These are phyloP conservation scores for Parapsyche elsis DNA, from an alignment of 1,140 invertebrate species.

Conservation along the genomic window DNA sequence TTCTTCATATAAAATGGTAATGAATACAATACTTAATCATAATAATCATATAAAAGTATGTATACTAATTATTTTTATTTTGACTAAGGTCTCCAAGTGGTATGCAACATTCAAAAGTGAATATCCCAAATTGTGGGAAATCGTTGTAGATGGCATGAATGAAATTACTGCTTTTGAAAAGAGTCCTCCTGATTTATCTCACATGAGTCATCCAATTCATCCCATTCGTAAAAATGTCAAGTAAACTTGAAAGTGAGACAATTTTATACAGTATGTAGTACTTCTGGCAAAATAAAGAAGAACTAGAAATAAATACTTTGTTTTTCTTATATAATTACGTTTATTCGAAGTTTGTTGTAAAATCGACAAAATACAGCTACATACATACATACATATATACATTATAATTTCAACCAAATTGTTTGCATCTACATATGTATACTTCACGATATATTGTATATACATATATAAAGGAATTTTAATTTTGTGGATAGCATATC, in stretches of 20 bases:
- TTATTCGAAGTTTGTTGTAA: too few relatives aligned
- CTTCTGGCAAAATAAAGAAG: too few relatives aligned
- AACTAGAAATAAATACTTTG: too few relatives aligned
- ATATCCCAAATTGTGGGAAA: slow-evolving; percentile 76
- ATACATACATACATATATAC: too few relatives aligned
- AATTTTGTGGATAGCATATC: too few relatives aligned
- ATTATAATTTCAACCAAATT: too few relatives aligned
- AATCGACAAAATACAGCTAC: too few relatives aligned
- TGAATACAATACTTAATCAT: slow-evolving; percentile 7
- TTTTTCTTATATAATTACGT: too few relatives aligned
- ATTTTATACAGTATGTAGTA: background rate
- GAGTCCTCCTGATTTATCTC: slow-evolving; percentile 75
- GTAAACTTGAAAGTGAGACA: slow-evolving; percentile 22
- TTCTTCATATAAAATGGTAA: slow-evolving; percentile 67
- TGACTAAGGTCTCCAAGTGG: slow-evolving; percentile 70
- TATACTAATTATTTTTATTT: slow-evolving; percentile 3
- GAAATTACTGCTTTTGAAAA: slow-evolving; percentile 73
- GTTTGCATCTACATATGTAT: too few relatives aligned
- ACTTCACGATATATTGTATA: too few relatives aligned
- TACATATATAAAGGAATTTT: too few relatives aligned
- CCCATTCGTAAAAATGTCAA: slow-evolving; percentile 68
- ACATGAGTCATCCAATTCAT: slow-evolving; percentile 78
- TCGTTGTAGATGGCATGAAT: slow-evolving; percentile 73
- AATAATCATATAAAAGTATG: background rate
- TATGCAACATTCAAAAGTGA: slow-evolving; percentile 75